Evolutionary conservation across 1,140 invertebrate species (phyloP), one percentile per base, ranked within the genome.

Genomic region (Stratiolaelaps scimitus): DNA sequence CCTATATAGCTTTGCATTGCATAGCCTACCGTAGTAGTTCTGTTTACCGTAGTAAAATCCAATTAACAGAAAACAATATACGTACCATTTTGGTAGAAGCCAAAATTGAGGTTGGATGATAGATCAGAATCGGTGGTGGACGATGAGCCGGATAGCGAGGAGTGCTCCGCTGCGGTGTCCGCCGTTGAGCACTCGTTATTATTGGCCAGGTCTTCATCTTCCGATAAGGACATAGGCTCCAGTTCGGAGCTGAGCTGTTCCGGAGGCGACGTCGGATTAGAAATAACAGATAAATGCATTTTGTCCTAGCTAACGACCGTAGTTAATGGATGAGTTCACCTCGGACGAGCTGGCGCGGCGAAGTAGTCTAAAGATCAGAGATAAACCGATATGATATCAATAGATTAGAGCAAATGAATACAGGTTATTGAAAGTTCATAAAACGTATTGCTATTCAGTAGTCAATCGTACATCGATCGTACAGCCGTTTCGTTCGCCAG

Each of bases 221-320:
- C 53, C 1, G 53, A 60, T 15, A 34, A 29, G 15, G 53, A 60
- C 53, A 60, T 60, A 15, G 53, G 53, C 53, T 60, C 53, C 53
- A 60, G 20, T 26, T 60, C 53, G 13, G 53, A 60, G 15, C 26
- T 29, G 13, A 60, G 26, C 53, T 60, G 53, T 15, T 60, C 53
- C 17, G 53, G 53, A 1, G 53, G 53, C 2, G 53, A 60, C 1
- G 53, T 60, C 1, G 53, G 53, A 60, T 60, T 60, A 15, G 53
- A 60, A 17, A 60, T 60, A 26, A 60, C 53, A 15, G 53, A 60
- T 23, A 60, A 60, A 60, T 60, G 53, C 53, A 60, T 60, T 13
- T 34, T 26, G 53, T 20, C 10, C 10, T 4, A 40, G 34, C 10
- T 40, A 40, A 0, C 34, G 10, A 10, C 34, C 34, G 34, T n/a